Evolutionary conservation across 2,113 vertebrate species (phyloP).

Genomic region (Ageneiosus marmoratus): DNA sequence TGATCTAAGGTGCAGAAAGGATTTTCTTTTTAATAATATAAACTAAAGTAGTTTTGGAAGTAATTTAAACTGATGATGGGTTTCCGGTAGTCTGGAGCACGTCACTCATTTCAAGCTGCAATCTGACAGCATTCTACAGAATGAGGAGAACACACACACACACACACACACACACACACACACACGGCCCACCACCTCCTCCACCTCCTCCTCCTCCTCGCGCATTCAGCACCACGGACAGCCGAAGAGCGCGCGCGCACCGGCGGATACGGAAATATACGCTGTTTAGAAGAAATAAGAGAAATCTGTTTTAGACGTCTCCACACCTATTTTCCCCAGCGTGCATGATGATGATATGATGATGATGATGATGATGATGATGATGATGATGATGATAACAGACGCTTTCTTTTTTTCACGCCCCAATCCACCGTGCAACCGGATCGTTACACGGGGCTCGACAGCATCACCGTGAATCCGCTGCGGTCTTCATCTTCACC

Average conservation of each 20-base stretch:
- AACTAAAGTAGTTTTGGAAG: not conserved
- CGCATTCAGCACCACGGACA: conserved; percentile 35
- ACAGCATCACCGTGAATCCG: not conserved
- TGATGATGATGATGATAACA: conserved; percentile 3
- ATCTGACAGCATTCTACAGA: conserved; percentile 1
- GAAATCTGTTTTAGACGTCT: not conserved
- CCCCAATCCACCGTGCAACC: not conserved
- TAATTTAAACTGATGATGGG: not conserved
- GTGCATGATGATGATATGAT: conserved; percentile 19
- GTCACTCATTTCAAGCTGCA: not conserved
- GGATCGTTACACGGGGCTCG: not conserved
- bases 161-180: not conserved
- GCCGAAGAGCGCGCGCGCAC: conserved; percentile 27
- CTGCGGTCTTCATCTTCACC: not conserved
- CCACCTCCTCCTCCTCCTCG: conserved; percentile 3
- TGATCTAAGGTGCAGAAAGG: not conserved
- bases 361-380: conserved; percentile 12
- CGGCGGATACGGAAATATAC: not conserved
- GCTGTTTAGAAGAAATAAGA: not conserved
- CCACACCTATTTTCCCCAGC: not conserved
- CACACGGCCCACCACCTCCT: not conserved
- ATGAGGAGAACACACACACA: not conserved
- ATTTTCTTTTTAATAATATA: not conserved
- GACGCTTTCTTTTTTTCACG: not conserved
- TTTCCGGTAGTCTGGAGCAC: not conserved